A percentile compares a stretch with the other conserved stretches of the same genome.
Conservation (phyloP, 2,888 invertebrate genomes). For the Sycophila texana region DNA sequence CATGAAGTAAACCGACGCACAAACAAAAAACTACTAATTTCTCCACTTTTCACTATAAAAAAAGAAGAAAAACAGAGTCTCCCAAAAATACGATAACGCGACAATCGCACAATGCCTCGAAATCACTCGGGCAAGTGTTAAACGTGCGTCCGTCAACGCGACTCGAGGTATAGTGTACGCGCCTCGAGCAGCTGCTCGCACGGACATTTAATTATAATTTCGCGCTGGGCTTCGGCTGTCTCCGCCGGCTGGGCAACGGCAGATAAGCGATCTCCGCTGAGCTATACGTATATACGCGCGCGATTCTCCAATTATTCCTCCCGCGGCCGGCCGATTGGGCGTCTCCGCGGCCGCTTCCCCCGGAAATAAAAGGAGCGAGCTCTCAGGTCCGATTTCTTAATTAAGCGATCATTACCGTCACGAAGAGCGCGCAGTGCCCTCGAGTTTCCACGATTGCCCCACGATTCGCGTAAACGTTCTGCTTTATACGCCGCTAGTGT, state of each 20-base stretch:
- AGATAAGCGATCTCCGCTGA: constrained; percentile 42
- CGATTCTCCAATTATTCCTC: constrained; percentile 41
- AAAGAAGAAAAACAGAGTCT: too few relatives aligned
- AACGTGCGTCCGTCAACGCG: constrained; percentile 4
- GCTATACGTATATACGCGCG: background rate
- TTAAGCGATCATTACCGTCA: constrained; percentile 42
- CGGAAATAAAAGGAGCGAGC: constrained; percentile 33
- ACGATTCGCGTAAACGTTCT: background rate
- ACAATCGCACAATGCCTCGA: too few relatives aligned
- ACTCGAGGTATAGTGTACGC: background rate
- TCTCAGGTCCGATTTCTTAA: constrained; percentile 23
- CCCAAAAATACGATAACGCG: too few relatives aligned
- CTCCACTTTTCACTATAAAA: too few relatives aligned
- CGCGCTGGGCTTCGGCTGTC: constrained; percentile 26
- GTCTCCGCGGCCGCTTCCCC: background rate
- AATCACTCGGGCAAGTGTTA: constrained; percentile 2
- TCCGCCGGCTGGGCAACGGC: background rate
- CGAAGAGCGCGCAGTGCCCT: background rate
- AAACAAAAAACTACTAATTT: too few relatives aligned
- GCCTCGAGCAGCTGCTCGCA: constrained; percentile 34
- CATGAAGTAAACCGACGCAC: too few relatives aligned
- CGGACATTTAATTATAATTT: constrained; percentile 52
- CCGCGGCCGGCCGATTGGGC: constrained; percentile 14
- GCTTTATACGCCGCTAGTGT: background rate
- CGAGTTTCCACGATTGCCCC: constrained; percentile 16